A percentile compares a stretch with the other conserved stretches of the same genome.
Conservation (phyloP, 2,797 vertebrate genomes). For the Meriones psammophilus region DNA sequence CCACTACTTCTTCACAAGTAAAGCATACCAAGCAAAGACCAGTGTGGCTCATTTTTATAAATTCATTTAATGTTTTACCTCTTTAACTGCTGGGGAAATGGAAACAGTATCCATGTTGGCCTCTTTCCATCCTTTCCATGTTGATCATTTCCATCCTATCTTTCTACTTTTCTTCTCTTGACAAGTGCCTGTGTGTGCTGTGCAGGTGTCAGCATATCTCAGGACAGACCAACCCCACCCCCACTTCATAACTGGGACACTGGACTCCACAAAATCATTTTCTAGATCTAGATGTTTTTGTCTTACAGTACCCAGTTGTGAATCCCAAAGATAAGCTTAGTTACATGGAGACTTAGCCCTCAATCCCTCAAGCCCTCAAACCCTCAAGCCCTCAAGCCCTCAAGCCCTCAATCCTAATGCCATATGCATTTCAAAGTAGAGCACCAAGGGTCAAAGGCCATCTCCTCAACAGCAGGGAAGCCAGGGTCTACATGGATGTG, state of each 20-base stretch:
- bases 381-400: too few species aligned
- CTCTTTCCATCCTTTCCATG: not conserved
- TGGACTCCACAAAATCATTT: not conserved
- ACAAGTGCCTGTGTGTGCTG: not conserved
- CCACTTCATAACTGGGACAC: not conserved
- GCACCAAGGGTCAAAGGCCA: not conserved
- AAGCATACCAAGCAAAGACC: not conserved
- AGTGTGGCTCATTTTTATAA: not conserved
- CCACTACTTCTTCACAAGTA: not conserved
- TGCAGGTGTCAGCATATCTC: not conserved
- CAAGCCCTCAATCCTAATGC: not conserved
- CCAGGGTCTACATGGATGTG: not conserved
- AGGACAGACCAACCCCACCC: not conserved
- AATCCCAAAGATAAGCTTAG: not conserved
- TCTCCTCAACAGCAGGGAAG: not conserved
- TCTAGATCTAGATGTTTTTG: not conserved
- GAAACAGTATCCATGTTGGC: not conserved
- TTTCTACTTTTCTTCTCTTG: not conserved
- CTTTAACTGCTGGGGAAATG: not conserved
- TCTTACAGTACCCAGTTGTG: not conserved
- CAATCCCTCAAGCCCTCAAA: not conserved
- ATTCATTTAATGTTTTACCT: not conserved
- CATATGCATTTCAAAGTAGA: not conserved
- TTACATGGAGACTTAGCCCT: not conserved
- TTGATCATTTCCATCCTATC: not conserved